Conservation (phyloP, 1,140 invertebrate genomes). For the Hyles vespertilio region DNA sequence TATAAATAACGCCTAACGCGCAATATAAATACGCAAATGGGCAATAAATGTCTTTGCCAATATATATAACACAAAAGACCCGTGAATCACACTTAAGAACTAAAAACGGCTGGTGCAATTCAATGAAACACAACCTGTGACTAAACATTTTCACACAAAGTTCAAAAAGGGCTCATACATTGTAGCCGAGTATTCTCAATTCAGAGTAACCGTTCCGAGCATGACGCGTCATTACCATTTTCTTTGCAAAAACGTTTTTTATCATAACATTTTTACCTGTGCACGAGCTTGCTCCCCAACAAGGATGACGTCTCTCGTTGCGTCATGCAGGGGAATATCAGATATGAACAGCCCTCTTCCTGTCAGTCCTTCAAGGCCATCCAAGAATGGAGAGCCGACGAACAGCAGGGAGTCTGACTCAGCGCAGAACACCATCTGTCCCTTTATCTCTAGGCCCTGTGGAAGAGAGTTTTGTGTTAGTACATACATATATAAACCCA, state of each 20-base stretch:
- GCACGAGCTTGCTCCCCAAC: conserved; percentile 96
- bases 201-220: too few relatives aligned
- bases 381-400: conserved; percentile 94
- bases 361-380: conserved; percentile 94
- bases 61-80: too few relatives aligned
- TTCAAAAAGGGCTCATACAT: too few relatives aligned
- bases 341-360: conserved; percentile 95
- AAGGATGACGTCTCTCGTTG: conserved; percentile 94
- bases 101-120: too few relatives aligned
- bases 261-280: conserved; percentile 78
- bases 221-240: too few relatives aligned
- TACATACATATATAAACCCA: not conserved
- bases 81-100: too few relatives aligned
- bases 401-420: conserved; percentile 94
- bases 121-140: too few relatives aligned
- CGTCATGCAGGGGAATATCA: conserved; percentile 96
- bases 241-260: not conserved
- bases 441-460: conserved; percentile 93
- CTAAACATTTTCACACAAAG: too few relatives aligned
- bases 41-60: too few relatives aligned
- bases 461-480: conserved; percentile 33
- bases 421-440: conserved; percentile 95
- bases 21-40: too few relatives aligned
- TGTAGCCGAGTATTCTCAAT: too few relatives aligned
- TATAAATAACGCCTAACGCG: too few relatives aligned